Percentiles rank a stretch among this genome's conserved stretches.
phyloP scores from a whole-genome alignment of 2,888 invertebrate species.

The Drosophila nr. perissopoda region DNA sequence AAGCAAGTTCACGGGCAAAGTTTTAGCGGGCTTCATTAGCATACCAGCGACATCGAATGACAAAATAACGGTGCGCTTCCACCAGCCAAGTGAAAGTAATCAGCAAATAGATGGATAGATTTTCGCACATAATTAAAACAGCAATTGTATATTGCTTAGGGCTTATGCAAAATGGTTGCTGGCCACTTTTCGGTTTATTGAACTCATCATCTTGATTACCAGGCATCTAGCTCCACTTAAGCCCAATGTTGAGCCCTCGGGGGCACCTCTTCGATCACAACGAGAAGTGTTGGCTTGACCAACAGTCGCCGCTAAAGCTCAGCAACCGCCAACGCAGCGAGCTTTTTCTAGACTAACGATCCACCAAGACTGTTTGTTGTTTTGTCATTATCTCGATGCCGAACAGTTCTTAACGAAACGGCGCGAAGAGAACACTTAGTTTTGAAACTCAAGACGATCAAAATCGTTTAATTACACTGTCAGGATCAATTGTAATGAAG shows the following conservation, averaged over 20 bases:
- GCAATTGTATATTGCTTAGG: slow-evolving; percentile 2
- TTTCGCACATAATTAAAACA: slow-evolving; percentile 7
- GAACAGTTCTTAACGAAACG: slow-evolving; percentile 63
- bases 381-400: slow-evolving; percentile 17
- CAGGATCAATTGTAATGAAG: slow-evolving; percentile 24
- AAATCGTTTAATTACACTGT: background rate
- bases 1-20: slow-evolving; percentile 75
- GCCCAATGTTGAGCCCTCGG: slow-evolving; percentile 32
- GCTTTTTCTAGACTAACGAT: slow-evolving; percentile 52
- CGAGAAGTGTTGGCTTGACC: slow-evolving; percentile 16
- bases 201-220: slow-evolving; percentile 19
- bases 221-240: slow-evolving; percentile 22
- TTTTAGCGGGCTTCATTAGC: slow-evolving; percentile 59
- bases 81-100: slow-evolving; percentile 67
- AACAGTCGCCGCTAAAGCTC: slow-evolving; percentile 44
- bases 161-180: slow-evolving; percentile 14
- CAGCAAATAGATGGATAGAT: slow-evolving; percentile 22
- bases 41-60: slow-evolving; percentile 44
- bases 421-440: slow-evolving; percentile 47
- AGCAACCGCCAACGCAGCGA: slow-evolving; percentile 28
- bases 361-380: slow-evolving; percentile 15
- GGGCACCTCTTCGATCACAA: slow-evolving; percentile 56
- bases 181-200: slow-evolving; percentile 46
- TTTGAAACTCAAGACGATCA: slow-evolving; percentile 6
- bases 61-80: slow-evolving; percentile 24